Evolutionary conservation across 2,888 invertebrate species (phyloP).

Genomic region (Drosophila suboccidentalis): DNA sequence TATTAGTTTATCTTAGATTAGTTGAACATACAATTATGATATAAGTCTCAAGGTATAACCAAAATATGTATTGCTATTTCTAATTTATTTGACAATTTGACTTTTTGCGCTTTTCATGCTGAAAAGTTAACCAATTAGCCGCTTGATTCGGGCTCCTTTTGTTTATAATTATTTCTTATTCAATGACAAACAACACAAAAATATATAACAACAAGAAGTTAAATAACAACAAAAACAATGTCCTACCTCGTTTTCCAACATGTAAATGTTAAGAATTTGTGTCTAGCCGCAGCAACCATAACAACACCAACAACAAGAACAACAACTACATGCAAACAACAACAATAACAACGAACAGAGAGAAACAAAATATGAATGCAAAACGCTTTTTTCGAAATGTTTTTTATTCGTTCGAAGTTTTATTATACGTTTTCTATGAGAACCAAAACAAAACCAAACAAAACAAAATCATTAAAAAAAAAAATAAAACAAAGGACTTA

Average conservation of each 20-base stretch:
- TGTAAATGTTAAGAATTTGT: slow-evolving; percentile 69
- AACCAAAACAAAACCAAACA: slow-evolving; percentile 43
- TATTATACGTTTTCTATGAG: slow-evolving; percentile 63
- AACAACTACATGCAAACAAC: slow-evolving; percentile 59
- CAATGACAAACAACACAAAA: slow-evolving; percentile 14
- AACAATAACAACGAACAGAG: slow-evolving; percentile 44
- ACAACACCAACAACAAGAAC: slow-evolving; percentile 35
- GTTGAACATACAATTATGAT: slow-evolving; percentile 46
- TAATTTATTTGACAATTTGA: slow-evolving; percentile 63
- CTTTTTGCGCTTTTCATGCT: slow-evolving; percentile 19
- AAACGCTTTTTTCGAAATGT: slow-evolving; percentile 68
- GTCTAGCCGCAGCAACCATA: slow-evolving; percentile 47
- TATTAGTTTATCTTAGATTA: slow-evolving; percentile 57
- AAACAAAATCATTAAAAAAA: slow-evolving; percentile 45
- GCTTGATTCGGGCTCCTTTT: slow-evolving; percentile 28
- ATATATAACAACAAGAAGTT: too few species aligned
- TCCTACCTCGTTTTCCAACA: slow-evolving; percentile 85
- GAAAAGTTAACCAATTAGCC: slow-evolving; percentile 6
- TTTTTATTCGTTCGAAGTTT: slow-evolving; percentile 48
- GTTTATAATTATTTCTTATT: slow-evolving; percentile 20
- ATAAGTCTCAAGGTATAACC: slow-evolving; percentile 75
- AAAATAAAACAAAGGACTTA: slow-evolving; percentile 66
- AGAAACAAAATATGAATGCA: slow-evolving; percentile 43
- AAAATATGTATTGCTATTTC: slow-evolving; percentile 75
- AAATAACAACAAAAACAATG: slow-evolving; percentile 68